A percentile compares a stretch with the other conserved stretches of the same genome.
These are phyloP conservation scores for Rhopalosiphum nymphaeae DNA, from an alignment of 2,888 invertebrate species.

Conservation along the genomic window DNA sequence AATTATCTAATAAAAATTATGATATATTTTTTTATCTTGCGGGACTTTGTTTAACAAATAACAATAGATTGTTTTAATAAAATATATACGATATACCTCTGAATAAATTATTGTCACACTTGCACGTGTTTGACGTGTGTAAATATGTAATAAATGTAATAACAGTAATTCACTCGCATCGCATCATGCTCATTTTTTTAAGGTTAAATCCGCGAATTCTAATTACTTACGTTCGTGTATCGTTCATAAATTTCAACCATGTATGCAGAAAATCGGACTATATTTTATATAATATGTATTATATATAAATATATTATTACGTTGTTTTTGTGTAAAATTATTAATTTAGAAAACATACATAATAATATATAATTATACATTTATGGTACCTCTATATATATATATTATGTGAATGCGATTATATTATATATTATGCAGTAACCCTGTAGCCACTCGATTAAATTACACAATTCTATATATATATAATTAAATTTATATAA, in stretches of 20 bases:
- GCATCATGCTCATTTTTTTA: not conserved
- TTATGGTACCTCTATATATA: not conserved
- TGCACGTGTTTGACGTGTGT: not conserved
- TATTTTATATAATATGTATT: not conserved
- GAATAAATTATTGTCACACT: not conserved
- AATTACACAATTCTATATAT: not conserved
- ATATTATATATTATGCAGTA: not conserved
- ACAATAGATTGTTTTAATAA: not conserved
- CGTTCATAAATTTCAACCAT: not conserved
- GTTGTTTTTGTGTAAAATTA: not conserved
- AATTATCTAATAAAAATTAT: not conserved
- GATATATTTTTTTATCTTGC: not conserved
- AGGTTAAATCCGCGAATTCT: not conserved
- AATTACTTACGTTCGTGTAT: not conserved
- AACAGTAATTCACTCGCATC: not conserved
- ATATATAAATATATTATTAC: slow-evolving; percentile 7
- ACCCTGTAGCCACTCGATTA: not conserved
- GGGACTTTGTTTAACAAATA: not conserved
- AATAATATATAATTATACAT: not conserved
- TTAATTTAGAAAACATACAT: not conserved
- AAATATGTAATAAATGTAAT: not conserved
- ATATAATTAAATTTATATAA: not conserved
- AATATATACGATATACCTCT: not conserved
- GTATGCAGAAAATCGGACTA: not conserved
- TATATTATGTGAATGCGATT: slow-evolving; percentile 7